A percentile compares a stretch with the other conserved stretches of the same genome.
Conservation (phyloP, 2,888 invertebrate species). For the Blastobasis adustella region DNA sequence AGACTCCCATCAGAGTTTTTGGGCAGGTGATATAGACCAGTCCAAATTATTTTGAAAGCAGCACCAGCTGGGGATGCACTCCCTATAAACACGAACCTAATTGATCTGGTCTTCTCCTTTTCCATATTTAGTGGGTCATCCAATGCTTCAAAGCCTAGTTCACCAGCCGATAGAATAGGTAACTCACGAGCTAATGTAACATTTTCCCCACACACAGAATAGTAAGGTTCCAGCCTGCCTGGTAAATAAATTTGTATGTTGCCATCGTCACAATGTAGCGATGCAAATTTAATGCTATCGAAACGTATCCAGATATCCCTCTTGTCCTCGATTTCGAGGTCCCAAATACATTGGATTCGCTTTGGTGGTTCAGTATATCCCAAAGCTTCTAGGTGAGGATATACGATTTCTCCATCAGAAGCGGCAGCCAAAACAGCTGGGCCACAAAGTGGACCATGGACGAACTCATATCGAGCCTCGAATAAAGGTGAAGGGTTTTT, state of each 20-base stretch:
- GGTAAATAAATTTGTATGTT: slow-evolving; percentile 88
- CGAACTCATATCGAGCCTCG: slow-evolving; percentile 91
- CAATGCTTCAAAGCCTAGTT: slow-evolving; percentile 78
- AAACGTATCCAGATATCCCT: slow-evolving; percentile 91
- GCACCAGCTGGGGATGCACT: slow-evolving; percentile 88
- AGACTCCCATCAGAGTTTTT: slow-evolving; percentile 87
- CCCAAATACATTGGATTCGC: slow-evolving; percentile 86
- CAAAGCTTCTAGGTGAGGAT: slow-evolving; percentile 88
- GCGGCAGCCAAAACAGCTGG: slow-evolving; percentile 86
- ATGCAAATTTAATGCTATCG: slow-evolving; percentile 89
- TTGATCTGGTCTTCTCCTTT: slow-evolving; percentile 77
- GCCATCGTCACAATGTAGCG: slow-evolving; percentile 90
- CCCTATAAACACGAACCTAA: slow-evolving; percentile 82
- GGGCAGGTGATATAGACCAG: slow-evolving; percentile 89
- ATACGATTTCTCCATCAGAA: slow-evolving; percentile 90
- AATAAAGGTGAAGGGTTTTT: slow-evolving; percentile 89
- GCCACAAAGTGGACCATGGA: slow-evolving; percentile 91
- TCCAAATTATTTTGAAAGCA: slow-evolving; percentile 93
- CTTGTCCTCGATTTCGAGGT: slow-evolving; percentile 86
- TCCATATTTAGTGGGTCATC: slow-evolving; percentile 73
- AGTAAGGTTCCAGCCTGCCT: slow-evolving; percentile 81
- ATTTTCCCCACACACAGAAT: slow-evolving; percentile 90
- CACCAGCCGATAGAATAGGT: slow-evolving; percentile 86
- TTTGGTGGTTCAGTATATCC: slow-evolving; percentile 80
- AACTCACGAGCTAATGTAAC: slow-evolving; percentile 86